A percentile compares a stretch with the other conserved stretches of the same genome.
Evolutionary conservation across 2,113 vertebrate species (phyloP).

Genomic region (Theristicus caerulescens): DNA sequence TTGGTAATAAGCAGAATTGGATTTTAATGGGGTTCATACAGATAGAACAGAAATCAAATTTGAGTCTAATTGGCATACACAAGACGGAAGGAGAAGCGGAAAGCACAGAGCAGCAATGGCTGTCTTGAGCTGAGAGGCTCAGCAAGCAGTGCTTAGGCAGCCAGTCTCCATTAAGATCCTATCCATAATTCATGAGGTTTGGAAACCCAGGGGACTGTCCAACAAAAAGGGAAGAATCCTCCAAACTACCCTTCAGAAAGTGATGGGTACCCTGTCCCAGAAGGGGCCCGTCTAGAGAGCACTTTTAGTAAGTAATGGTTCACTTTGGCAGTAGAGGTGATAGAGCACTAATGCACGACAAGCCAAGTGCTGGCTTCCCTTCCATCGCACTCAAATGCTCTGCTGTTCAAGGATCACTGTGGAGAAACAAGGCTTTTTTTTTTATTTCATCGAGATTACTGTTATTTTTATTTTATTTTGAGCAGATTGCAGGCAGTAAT

Average conservation of each 20-base stretch:
- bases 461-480: not conserved
- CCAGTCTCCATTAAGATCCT: conserved; percentile 55
- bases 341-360: conserved; percentile 22
- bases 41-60: conserved; percentile 57
- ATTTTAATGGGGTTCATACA: conserved; percentile 62
- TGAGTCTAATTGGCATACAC: conserved; percentile 46
- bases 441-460: not conserved
- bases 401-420: not conserved
- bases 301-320: conserved; percentile 25
- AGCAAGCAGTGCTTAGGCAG: not conserved
- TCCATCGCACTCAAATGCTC: not conserved
- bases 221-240: conserved; percentile 47
- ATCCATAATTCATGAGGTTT: conserved; percentile 57
- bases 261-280: not conserved
- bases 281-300: conserved; percentile 1
- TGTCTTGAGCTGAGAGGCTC: not conserved
- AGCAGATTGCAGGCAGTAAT: not conserved
- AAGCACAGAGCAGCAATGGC: not conserved
- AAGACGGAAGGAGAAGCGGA: not conserved
- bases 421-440: not conserved
- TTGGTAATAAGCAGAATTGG: conserved; percentile 58
- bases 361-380: not conserved
- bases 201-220: conserved; percentile 23
- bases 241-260: not conserved
- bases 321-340: conserved; percentile 1